Percentiles rank a stretch among this genome's conserved stretches.
Conservation (phyloP, 2,888 invertebrate genomes). For the Sarcophaga caerulescens region DNA sequence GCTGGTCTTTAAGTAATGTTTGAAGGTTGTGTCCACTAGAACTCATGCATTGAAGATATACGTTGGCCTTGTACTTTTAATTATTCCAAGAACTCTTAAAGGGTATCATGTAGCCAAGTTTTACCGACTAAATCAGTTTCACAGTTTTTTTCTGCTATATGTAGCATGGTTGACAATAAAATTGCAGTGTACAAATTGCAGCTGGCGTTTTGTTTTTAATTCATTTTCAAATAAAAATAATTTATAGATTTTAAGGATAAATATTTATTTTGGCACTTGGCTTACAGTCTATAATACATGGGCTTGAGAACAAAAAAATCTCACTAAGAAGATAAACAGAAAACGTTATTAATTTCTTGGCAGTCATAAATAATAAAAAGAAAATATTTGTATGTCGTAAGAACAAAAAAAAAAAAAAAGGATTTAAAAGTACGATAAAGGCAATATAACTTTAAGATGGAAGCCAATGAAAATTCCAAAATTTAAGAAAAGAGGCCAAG, state of each 20-base stretch:
- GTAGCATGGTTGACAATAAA: slow-evolving; percentile 61
- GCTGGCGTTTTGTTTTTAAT: slow-evolving; percentile 72
- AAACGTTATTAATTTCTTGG: background rate
- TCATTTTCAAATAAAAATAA: slow-evolving; percentile 68
- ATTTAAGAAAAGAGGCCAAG: background rate
- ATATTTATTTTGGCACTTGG: slow-evolving; percentile 71
- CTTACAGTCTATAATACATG: slow-evolving; percentile 22
- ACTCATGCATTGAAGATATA: no score
- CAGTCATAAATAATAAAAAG: slow-evolving; percentile 16
- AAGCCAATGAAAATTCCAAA: background rate
- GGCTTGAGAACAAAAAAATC: background rate
- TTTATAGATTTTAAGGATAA: slow-evolving; percentile 63
- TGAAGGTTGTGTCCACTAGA: no score
- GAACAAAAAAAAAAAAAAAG: background rate
- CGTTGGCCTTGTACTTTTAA: no score
- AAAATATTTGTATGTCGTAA: background rate
- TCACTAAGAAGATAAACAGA: background rate
- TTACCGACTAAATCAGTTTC: background rate
- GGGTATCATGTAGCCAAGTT: background rate
- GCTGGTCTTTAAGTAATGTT: no score
- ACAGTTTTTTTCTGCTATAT: background rate
- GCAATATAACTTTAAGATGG: background rate
- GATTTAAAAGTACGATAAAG: background rate
- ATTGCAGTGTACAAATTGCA: slow-evolving; percentile 62
- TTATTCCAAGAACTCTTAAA: no score